phyloP scores from a whole-genome alignment of 2,888 invertebrate genomes.

The Drosophila niveifrons region DNA sequence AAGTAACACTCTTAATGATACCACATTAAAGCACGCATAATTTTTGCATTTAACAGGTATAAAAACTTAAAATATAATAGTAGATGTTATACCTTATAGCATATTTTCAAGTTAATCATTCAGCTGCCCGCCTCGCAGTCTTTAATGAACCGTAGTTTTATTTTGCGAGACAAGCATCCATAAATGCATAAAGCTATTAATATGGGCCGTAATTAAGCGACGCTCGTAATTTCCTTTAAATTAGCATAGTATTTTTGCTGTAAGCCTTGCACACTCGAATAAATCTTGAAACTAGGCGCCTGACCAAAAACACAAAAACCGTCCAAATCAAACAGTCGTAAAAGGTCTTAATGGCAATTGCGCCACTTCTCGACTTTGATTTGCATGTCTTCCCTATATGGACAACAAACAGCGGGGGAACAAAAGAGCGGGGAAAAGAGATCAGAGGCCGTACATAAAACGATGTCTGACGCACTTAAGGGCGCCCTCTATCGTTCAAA shows the following conservation, averaged over 20 bases:
- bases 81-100: no score
- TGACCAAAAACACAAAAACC: conserved; percentile 43
- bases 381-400: conserved; percentile 65
- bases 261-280: conserved; percentile 33
- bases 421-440: conserved; percentile 6
- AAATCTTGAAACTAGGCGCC: conserved; percentile 50
- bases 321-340: conserved; percentile 43
- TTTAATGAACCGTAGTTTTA: conserved; percentile 34
- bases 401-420: conserved; percentile 28
- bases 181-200: conserved; percentile 46
- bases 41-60: no score
- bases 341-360: conserved; percentile 70
- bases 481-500: conserved; percentile 47
- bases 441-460: conserved; percentile 18
- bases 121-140: not conserved
- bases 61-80: not conserved
- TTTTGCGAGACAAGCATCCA: conserved; percentile 30
- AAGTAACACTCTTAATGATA: no score
- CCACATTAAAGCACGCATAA: no score
- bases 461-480: conserved; percentile 26
- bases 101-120: conserved; percentile 8
- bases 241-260: conserved; percentile 65
- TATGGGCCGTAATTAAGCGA: conserved; percentile 50
- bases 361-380: conserved; percentile 65
- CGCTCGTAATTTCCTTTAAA: conserved; percentile 61